A percentile compares a stretch with the other conserved stretches of the same genome.
Conservation (phyloP, 2,888 invertebrate species). For the Mesorhabditis belari region DNA sequence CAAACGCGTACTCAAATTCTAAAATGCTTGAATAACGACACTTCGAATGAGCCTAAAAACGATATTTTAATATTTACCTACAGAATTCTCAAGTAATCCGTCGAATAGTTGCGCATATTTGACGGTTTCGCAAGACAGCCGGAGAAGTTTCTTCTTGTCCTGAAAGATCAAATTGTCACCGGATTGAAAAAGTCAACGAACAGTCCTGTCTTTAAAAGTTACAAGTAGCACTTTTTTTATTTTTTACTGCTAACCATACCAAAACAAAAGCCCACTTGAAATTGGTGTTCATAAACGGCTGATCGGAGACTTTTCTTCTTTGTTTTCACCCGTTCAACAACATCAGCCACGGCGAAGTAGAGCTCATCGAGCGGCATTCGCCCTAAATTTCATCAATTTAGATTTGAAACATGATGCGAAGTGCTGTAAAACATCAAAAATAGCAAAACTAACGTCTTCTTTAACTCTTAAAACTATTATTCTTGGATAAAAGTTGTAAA, state of each 20-base stretch:
- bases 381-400: too few species aligned
- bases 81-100: constrained; percentile 13
- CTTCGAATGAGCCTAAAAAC: background rate
- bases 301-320: constrained; percentile 35
- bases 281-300: constrained; percentile 34
- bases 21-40: too few species aligned
- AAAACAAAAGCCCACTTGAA: constrained; percentile 35
- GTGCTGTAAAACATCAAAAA: too few species aligned
- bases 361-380: constrained; percentile 27
- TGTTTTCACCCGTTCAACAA: constrained; percentile 30
- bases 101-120: constrained; percentile 36
- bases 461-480: too few species aligned
- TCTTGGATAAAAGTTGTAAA: too few species aligned
- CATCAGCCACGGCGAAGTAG: constrained; percentile 34
- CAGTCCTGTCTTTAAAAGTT: too few species aligned
- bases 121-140: constrained; percentile 43
- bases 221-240: too few species aligned
- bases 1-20: constrained; percentile 7
- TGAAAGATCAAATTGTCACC: constrained; percentile 16
- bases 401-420: background rate
- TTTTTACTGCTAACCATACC: too few species aligned
- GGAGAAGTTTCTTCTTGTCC: constrained; percentile 47
- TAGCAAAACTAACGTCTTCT: too few species aligned
- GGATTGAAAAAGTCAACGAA: background rate
- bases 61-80: background rate